Evolutionary conservation across 1,140 invertebrate genomes (phyloP).

Genomic region (Neuroterus valhalla): DNA sequence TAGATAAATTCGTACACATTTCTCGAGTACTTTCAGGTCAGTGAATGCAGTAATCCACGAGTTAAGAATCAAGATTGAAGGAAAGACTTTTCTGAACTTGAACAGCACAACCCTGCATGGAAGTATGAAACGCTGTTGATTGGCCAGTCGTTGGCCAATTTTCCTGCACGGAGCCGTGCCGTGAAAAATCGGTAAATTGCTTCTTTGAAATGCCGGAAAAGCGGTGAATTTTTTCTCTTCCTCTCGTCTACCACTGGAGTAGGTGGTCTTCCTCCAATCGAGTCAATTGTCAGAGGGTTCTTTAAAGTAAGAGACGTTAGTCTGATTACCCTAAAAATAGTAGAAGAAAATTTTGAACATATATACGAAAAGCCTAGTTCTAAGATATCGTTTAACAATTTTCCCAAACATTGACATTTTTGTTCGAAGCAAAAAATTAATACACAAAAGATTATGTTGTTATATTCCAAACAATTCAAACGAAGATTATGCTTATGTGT

Average conservation of each 20-base stretch:
- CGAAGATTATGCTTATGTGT: no score
- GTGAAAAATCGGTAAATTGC: conserved; percentile 74
- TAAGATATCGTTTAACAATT: no score
- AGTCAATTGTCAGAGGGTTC: conserved; percentile 22
- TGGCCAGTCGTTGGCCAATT: conserved; percentile 69
- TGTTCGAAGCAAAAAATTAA: no score
- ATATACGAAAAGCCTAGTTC: no score
- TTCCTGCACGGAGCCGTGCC: conserved; percentile 64
- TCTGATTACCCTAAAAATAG: background rate
- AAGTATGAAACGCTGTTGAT: conserved; percentile 73
- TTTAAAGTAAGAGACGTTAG: background rate
- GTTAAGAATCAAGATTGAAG: conserved; percentile 31
- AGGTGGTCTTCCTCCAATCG: conserved; percentile 13
- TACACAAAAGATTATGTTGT: no score
- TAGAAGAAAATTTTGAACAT: background rate
- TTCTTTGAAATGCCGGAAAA: conserved; percentile 72
- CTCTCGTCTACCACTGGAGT: conserved; percentile 11
- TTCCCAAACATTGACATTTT: no score
- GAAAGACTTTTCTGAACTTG: conserved; percentile 61
- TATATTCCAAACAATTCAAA: no score
- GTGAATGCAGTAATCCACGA: background rate
- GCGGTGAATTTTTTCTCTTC: conserved; percentile 50
- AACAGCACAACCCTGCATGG: conserved; percentile 62
- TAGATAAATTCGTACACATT: no score
- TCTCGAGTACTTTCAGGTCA: no score